These are phyloP conservation scores for Aphelenchoides fujianensis DNA, from an alignment of 1,140 invertebrate genomes.

Conservation along the genomic window DNA sequence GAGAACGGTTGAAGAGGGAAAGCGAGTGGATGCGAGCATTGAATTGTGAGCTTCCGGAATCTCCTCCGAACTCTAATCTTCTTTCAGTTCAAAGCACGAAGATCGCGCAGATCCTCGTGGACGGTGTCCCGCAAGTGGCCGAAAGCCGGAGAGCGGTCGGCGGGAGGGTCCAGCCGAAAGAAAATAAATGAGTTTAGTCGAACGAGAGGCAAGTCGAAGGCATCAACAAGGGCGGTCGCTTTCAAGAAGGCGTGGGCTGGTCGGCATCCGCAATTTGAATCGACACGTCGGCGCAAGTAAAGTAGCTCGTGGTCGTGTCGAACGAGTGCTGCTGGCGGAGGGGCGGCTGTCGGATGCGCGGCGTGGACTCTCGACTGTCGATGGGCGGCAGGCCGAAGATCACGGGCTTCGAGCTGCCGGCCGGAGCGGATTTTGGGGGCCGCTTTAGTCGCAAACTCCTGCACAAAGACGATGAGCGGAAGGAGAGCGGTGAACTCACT, in stretches of 20 bases:
- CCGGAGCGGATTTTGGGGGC: background rate
- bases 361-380: background rate
- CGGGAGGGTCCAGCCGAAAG: no score
- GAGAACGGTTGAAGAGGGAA: background rate
- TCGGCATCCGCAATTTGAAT: background rate
- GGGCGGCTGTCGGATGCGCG: no score
- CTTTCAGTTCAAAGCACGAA: background rate
- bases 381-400: background rate
- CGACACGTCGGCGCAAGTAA: background rate
- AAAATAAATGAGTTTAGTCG: background rate
- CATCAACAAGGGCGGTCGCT: no score
- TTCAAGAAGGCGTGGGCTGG: no score
- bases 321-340: background rate
- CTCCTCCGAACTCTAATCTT: background rate
- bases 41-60: background rate
- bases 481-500: background rate
- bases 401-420: background rate
- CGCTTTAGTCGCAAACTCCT: slow-evolving; percentile 14
- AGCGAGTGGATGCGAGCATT: background rate
- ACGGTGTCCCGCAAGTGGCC: background rate
- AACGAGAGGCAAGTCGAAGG: background rate
- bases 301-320: background rate
- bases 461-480: background rate
- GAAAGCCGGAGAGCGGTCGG: background rate
- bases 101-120: background rate